Percentiles rank a stretch among this genome's conserved stretches.
phyloP scores from a whole-genome alignment of 30 jellyfish, hydroid and myxozoan genomes.

The Hydractinia echinata region DNA sequence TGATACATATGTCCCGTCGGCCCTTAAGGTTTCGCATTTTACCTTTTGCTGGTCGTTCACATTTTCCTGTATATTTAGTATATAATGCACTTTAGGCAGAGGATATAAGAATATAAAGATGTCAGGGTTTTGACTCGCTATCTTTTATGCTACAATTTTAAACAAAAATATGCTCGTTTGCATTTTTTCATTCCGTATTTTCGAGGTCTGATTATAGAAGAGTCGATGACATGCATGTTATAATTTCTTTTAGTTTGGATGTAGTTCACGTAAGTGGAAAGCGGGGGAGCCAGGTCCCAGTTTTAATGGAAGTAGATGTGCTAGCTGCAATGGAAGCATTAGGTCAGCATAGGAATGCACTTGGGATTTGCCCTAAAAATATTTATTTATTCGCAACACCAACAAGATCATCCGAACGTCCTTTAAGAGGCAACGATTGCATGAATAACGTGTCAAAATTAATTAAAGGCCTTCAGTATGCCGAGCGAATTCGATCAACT shows the following conservation, averaged over 20 bases:
- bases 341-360: background rate
- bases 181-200: no score
- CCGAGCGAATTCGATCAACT: background rate
- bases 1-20: no score
- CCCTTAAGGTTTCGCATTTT: no score
- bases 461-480: background rate
- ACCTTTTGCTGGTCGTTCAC: no score
- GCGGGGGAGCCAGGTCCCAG: constrained; percentile 35
- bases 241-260: background rate
- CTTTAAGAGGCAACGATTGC: constrained; percentile 30
- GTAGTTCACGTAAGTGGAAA: constrained; percentile 22
- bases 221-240: background rate
- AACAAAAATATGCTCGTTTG: no score
- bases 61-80: no score
- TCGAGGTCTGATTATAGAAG: no score
- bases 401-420: constrained; percentile 24
- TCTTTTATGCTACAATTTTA: no score
- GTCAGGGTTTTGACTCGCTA: no score
- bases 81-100: no score
- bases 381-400: constrained; percentile 31
- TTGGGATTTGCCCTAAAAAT: constrained; percentile 20
- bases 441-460: background rate
- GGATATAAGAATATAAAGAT: no score
- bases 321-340: constrained; percentile 31
- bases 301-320: constrained; percentile 11